Evolutionary conservation across 2,797 vertebrate species (phyloP).

Genomic region (Kryptopterus vitreolus): DNA sequence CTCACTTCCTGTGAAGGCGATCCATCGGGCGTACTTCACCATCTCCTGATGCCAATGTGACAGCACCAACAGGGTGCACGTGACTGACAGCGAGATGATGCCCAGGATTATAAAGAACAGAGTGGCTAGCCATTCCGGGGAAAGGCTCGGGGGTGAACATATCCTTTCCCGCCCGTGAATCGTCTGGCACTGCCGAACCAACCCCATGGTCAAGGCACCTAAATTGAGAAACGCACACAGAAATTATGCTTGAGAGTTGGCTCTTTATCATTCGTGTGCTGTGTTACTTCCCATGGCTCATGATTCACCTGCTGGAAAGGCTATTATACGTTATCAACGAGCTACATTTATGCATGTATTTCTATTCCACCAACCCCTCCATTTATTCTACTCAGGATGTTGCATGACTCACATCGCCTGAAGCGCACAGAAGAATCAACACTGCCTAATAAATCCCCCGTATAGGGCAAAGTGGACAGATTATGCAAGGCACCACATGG

Average conservation of each 20-base stretch:
- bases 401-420: conserved; percentile 13
- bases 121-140: conserved; percentile 97
- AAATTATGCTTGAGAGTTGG: not conserved
- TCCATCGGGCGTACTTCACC: conserved; percentile 96
- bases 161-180: conserved; percentile 96
- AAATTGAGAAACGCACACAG: conserved; percentile 25
- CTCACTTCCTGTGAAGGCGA: conserved; percentile 94
- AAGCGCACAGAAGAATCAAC: conserved; percentile 7
- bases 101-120: conserved; percentile 99
- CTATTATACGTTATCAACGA: not conserved
- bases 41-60: conserved; percentile 98
- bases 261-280: conserved; percentile 6
- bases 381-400: conserved; percentile 9
- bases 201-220: conserved; percentile 96
- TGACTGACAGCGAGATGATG: conserved; percentile 98
- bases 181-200: conserved; percentile 97
- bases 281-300: conserved; percentile 1
- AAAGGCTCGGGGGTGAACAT: conserved; percentile 94
- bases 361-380: not conserved
- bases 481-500: conserved; percentile 16
- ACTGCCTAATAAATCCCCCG: conserved; percentile 27
- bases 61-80: conserved; percentile 93
- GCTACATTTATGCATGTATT: not conserved
- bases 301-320: conserved; percentile 14
- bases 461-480: not conserved